Conservation (phyloP, 2,113 vertebrate genomes). For the Emydocephalus ijimae region DNA sequence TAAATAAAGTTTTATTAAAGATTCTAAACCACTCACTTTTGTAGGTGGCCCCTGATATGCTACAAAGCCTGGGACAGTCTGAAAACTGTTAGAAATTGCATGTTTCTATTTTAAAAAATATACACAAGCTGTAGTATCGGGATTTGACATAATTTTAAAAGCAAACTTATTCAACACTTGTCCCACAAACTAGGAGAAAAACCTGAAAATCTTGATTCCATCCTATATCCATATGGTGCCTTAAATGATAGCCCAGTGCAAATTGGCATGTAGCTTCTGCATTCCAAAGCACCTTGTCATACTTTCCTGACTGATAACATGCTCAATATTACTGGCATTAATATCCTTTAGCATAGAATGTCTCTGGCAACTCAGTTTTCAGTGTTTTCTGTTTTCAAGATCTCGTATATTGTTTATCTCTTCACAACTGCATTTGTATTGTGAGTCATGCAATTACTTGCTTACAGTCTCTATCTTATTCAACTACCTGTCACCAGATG, state of each 20-base stretch:
- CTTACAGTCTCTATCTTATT: neutral
- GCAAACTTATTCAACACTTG: neutral
- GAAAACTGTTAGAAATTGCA: neutral
- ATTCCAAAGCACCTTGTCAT: constrained; percentile 59
- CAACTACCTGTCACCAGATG: neutral
- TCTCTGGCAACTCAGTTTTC: constrained; percentile 57
- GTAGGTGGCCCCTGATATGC: neutral
- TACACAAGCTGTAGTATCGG: neutral
- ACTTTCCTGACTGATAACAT: constrained; percentile 47
- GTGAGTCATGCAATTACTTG: neutral
- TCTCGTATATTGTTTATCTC: constrained; percentile 50
- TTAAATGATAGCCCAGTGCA: constrained; percentile 29
- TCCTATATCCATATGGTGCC: constrained; percentile 3
- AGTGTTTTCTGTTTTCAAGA: constrained; percentile 51
- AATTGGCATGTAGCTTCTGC: constrained; percentile 43
- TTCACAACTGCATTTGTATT: constrained; percentile 30
- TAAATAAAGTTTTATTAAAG: neutral
- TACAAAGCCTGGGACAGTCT: neutral
- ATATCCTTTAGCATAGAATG: constrained; percentile 55
- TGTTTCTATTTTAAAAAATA: neutral
- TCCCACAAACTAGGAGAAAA: neutral
- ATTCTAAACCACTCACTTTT: neutral
- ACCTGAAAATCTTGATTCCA: neutral
- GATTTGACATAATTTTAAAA: neutral
- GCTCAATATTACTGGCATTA: constrained; percentile 58